Base-by-base conservation (phyloP, 2,113 vertebrate species). In the Colistium nudipinnis region DNA sequence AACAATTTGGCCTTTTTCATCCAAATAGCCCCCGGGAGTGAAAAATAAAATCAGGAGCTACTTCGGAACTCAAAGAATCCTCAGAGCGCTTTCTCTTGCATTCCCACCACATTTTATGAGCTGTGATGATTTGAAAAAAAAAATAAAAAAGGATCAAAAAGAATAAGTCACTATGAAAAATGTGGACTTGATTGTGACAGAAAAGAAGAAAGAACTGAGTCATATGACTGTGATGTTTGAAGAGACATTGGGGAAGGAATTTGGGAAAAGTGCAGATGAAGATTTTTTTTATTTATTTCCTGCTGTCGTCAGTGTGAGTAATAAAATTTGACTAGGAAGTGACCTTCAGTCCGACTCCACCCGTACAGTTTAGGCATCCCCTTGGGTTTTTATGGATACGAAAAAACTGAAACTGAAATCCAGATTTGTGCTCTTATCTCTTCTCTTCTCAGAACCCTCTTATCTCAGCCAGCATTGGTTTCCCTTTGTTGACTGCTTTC, bases 1-100 rank as follows among this genome's bases (percentile, higher is more conserved):
- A 59, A 31, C 74, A 74, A 71, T 67, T 41, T 11, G 33, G 25
- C 24, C 70, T 60, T 67, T 67, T 56, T 30, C 43, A 67, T 53
- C 10, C 25, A 63, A 49, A 62, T 24, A n/a, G 43, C 70, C 48
- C n/a, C n/a, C 12, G 17, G 7, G 43, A 45, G 45, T 20, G n/a
- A 65, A 24, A 49, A 38, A 25, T 62, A 24, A 49, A 38, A 25
- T 62, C 51, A 49, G 41, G 22, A 28, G 38, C 56, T 8, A 14
- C 47, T 51, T 1, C 41, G 12, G 28, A 69, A 30, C n/a, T 59
- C 47, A 52, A 45, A 55, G 43, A 45, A 48, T 35, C 54, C 1
- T 14, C 13, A 43, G 48, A 20, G n/a, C 22, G 14, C 39, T 35
- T 55, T 28, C 38, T 33, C 52, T 65, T 53, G 9, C 20, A 6